Evolutionary conservation across 37 sponge, comb jelly and placozoan species (phyloP).

Genomic region (Theonella swinhoei): DNA sequence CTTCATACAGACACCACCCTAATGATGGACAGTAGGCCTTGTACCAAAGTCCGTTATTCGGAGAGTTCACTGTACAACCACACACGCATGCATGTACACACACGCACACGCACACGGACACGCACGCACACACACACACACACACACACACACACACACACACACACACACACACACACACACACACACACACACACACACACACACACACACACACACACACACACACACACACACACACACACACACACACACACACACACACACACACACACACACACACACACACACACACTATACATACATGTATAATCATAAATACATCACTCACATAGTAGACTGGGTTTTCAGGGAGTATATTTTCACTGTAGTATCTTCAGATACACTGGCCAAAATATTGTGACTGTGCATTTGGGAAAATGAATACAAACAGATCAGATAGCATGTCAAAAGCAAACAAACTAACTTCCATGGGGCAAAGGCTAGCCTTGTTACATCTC

Average conservation of each 20-base stretch:
- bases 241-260: constrained; percentile 11
- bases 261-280: background rate
- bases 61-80: no score
- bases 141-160: constrained; percentile 1
- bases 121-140: background rate
- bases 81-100: background rate
- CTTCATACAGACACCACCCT: no score
- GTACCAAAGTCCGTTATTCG: no score
- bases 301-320: no score
- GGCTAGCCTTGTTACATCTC: constrained; percentile 39
- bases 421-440: background rate
- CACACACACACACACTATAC: constrained; percentile 6
- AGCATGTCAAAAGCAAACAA: background rate
- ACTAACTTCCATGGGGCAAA: constrained; percentile 74
- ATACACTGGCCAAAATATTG: constrained; percentile 52
- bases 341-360: constrained; percentile 16
- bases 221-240: background rate
- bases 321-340: constrained; percentile 15
- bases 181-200: constrained; percentile 1
- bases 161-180: background rate
- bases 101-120: background rate
- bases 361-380: constrained; percentile 62
- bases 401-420: constrained; percentile 11
- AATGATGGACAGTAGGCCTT: no score
- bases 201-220: background rate